Conservation (phyloP, 2,888 invertebrate species). For the Sinhomidia bicolor region DNA sequence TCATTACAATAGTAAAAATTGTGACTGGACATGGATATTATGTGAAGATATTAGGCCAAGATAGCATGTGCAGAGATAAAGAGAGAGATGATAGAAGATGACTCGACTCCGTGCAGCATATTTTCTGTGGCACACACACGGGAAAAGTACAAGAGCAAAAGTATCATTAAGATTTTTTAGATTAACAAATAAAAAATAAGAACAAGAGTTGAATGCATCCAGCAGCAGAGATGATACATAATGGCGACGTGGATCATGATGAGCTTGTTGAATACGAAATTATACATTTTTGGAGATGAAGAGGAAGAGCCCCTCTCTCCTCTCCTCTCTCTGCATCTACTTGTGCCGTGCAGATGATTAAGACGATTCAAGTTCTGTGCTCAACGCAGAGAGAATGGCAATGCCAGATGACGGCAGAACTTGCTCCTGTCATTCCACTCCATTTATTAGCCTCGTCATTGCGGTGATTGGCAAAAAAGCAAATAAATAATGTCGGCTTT, state of each 20-base stretch:
- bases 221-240: neutral
- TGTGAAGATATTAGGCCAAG: too few species aligned
- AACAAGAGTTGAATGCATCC: conserved; percentile 21
- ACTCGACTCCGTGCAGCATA: neutral
- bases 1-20: neutral
- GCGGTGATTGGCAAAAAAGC: conserved; percentile 39
- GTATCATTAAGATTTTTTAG: conserved; percentile 67
- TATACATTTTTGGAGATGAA: neutral
- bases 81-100: neutral
- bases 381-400: neutral
- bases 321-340: neutral
- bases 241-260: conserved; percentile 14
- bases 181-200: conserved; percentile 32
- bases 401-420: neutral
- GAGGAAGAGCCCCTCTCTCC: neutral
- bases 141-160: conserved; percentile 41
- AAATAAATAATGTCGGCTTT: conserved; percentile 54
- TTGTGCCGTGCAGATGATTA: too few species aligned
- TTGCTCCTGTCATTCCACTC: neutral
- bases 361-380: too few species aligned
- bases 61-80: neutral
- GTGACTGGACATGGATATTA: neutral
- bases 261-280: conserved; percentile 69
- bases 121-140: neutral
- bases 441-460: conserved; percentile 5